phyloP scores from a whole-genome alignment of 2,888 invertebrate genomes.

The Aporophyla lueneburgensis region DNA sequence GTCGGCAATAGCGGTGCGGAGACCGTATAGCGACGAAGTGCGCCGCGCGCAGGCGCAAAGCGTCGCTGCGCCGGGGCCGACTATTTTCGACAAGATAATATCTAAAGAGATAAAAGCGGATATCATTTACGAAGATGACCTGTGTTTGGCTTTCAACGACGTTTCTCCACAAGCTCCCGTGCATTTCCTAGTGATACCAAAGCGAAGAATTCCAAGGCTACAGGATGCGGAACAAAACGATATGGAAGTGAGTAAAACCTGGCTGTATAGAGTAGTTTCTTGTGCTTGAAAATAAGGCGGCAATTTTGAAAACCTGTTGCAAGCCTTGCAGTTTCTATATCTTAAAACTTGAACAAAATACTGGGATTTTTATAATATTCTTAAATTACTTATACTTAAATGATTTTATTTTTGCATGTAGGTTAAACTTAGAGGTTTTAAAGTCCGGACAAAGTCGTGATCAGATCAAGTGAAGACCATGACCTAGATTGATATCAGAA shows the following conservation, averaged over 20 bases:
- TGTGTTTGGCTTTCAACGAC: constrained; percentile 95
- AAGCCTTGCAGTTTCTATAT: neutral
- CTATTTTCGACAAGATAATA: constrained; percentile 95
- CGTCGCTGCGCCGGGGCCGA: constrained; percentile 84
- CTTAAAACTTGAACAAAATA: neutral
- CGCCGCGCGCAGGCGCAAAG: constrained; percentile 83
- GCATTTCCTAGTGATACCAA: constrained; percentile 96
- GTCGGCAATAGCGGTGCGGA: constrained; percentile 81
- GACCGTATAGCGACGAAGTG: constrained; percentile 87
- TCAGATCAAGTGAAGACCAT: too few species aligned
- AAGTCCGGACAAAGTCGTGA: too few species aligned
- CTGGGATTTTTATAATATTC: neutral
- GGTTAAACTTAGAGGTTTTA: too few species aligned
- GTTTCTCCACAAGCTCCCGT: constrained; percentile 95
- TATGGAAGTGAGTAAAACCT: constrained; percentile 85
- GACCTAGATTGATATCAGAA: too few species aligned
- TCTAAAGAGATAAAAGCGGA: constrained; percentile 95
- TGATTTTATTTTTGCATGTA: too few species aligned
- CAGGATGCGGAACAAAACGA: constrained; percentile 91
- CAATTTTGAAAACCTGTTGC: constrained; percentile 1
- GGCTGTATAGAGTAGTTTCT: constrained; percentile 23
- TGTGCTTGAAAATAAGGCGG: constrained; percentile 26
- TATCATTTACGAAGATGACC: constrained; percentile 95
- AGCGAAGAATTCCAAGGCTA: constrained; percentile 92
- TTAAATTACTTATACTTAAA: neutral